A percentile compares a stretch with the other conserved stretches of the same genome.
Conservation (phyloP, 2,113 vertebrate genomes). For the Phyllostomus hastatus region DNA sequence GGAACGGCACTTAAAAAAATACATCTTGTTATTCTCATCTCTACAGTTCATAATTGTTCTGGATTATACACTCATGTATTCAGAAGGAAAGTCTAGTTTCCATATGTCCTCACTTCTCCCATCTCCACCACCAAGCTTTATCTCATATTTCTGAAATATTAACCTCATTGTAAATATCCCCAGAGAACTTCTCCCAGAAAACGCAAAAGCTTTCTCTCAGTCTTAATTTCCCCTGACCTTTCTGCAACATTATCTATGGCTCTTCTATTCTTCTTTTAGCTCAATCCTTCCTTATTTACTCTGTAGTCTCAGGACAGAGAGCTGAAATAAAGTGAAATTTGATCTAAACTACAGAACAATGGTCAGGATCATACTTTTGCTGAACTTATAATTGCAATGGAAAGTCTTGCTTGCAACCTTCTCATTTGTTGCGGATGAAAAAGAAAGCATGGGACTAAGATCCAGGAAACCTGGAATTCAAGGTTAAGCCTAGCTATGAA, state of each 20-base stretch:
- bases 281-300: background rate
- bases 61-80: background rate
- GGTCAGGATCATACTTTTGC: background rate
- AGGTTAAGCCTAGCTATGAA: background rate
- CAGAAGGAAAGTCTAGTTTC: background rate
- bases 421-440: background rate
- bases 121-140: background rate
- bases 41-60: background rate
- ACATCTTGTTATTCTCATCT: background rate
- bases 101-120: background rate
- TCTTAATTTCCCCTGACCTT: slow-evolving; percentile 8
- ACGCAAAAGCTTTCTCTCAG: background rate
- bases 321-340: background rate
- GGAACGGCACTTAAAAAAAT: background rate
- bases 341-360: background rate
- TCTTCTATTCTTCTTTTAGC: background rate
- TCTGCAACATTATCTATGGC: background rate
- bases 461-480: background rate
- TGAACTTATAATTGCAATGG: background rate
- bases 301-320: background rate
- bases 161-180: background rate
- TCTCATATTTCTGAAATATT: background rate
- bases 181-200: background rate
- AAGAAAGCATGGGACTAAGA: background rate
- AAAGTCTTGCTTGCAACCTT: background rate